phyloP scores from a whole-genome alignment of 2,797 vertebrate species.

The Nyctalus aviator region DNA sequence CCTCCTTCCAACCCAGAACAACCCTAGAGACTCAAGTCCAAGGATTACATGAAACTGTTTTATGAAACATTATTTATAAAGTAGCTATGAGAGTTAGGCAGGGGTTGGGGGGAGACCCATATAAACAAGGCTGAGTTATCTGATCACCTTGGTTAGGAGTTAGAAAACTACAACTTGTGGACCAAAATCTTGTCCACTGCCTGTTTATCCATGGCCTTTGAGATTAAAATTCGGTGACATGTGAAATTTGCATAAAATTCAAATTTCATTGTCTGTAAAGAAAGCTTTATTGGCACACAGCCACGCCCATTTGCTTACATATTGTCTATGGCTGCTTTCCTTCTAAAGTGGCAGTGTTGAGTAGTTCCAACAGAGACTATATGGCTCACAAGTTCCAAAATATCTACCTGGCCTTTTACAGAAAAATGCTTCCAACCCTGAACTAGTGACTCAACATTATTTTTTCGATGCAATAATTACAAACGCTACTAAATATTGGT shows the following conservation, averaged over 20 bases:
- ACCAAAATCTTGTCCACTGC: not conserved
- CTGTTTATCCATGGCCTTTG: not conserved
- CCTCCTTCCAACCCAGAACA: not conserved
- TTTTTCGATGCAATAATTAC: constrained; percentile 34
- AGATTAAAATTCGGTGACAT: not conserved
- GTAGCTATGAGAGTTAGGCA: not conserved
- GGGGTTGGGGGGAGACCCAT: not conserved
- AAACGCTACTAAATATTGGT: not conserved
- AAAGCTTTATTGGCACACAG: not conserved
- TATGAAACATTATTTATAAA: constrained; percentile 61
- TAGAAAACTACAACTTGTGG: not conserved
- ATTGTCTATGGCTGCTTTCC: not conserved
- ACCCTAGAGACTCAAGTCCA: constrained; percentile 20
- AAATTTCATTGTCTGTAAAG: constrained; percentile 53
- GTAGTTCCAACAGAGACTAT: not conserved
- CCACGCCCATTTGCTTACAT: not conserved
- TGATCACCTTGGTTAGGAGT: not conserved
- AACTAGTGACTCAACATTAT: not conserved
- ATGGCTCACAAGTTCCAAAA: not conserved
- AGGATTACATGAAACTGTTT: constrained; percentile 59
- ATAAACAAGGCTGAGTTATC: not conserved
- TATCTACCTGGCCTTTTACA: not conserved
- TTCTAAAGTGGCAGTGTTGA: not conserved
- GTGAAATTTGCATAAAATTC: constrained; percentile 41
- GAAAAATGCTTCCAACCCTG: not conserved